Evolutionary conservation across 2,113 vertebrate genomes (phyloP).

Genomic region (Mola mola): DNA sequence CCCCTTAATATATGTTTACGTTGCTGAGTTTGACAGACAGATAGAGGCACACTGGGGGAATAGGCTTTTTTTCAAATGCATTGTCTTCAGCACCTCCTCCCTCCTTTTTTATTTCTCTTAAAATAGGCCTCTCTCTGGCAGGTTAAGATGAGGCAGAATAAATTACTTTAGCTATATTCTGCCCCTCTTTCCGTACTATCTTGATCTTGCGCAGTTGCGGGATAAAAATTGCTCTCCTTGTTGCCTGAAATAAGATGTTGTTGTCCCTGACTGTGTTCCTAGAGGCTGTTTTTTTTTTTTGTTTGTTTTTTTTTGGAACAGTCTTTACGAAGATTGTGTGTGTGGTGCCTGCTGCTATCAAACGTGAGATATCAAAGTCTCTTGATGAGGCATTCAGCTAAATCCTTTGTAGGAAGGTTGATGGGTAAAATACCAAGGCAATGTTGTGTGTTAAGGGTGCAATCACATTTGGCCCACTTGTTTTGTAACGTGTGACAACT

Average conservation of each 20-base stretch:
- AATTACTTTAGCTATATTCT: conserved; percentile 62
- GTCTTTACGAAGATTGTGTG: conserved; percentile 59
- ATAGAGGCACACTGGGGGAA: conserved; percentile 68
- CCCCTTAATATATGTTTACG: conserved; percentile 67
- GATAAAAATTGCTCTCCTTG: conserved; percentile 48
- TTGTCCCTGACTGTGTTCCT: conserved; percentile 61
- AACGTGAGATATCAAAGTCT: conserved; percentile 60
- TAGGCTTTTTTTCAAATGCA: conserved; percentile 69
- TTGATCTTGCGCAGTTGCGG: conserved; percentile 50
- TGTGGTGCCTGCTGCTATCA: conserved; percentile 63
- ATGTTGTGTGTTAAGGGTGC: no score
- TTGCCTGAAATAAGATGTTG: conserved; percentile 58
- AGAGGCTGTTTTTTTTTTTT: conserved; percentile 58
- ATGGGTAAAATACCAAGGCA: no score
- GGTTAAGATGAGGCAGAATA: conserved; percentile 62
- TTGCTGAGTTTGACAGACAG: conserved; percentile 69
- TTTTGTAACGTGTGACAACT: no score
- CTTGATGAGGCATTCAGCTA: conserved; percentile 44
- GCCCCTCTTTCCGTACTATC: conserved; percentile 25
- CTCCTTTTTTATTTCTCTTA: conserved; percentile 56
- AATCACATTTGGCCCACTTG: no score
- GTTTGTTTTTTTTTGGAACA: conserved; percentile 63
- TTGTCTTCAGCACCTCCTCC: conserved; percentile 66
- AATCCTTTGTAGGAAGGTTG: conserved; percentile 28
- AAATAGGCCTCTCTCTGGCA: conserved; percentile 63